Base-by-base conservation (phyloP, 64 coral and sea anemone genomes). In the Montipora sp. region DNA sequence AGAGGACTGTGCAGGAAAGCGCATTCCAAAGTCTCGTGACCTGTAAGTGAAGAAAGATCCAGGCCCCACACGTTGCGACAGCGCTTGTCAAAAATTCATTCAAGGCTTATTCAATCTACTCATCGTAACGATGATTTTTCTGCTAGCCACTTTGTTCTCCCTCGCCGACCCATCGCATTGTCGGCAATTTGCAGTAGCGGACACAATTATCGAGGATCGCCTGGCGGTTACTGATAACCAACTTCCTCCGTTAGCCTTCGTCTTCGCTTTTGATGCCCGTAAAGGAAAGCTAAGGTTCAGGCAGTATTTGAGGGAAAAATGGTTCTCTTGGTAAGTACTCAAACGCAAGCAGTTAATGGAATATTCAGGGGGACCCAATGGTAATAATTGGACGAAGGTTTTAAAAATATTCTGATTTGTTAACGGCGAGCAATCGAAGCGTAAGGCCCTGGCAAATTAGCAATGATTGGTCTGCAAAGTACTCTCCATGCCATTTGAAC, bases 211-310 rank as follows among this genome's bases (percentile, higher is more conserved):
- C 24, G 95, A 96, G 73, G 88, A 94, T 84, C 88, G 92, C 2
- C 67, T 94, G 47, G 95, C 95, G 3, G 95, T 96, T 66, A 53
- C 94, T 47, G 77, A 84, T 7, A 94, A 91, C 87, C 90, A 71
- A 58, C 20, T 65, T 20, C 71, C 81, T 23, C 76, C 95, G 5
- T 44, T 81, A 4, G 88, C 88, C 16, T 93, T 91, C 66, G 84
- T 48, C 63, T 90, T 94, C 4, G 95, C 51, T 75, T 98, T 98
- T 46, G 59, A 98, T 48, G 53, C 83, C 16, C 88, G 75, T 8
- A 60, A 82, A 18, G 95, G 95, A 7, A 89, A 90, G n/a, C 58
- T 96, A 47, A 87, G 91, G 43, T 96, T 80, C 91, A 75, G 87
- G 48, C 77, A 94, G n/a, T 63, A 87, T 55, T 48, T 19, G 20